Base-by-base conservation (phyloP, 2,888 invertebrate species). In the Trichacis sp. region DNA sequence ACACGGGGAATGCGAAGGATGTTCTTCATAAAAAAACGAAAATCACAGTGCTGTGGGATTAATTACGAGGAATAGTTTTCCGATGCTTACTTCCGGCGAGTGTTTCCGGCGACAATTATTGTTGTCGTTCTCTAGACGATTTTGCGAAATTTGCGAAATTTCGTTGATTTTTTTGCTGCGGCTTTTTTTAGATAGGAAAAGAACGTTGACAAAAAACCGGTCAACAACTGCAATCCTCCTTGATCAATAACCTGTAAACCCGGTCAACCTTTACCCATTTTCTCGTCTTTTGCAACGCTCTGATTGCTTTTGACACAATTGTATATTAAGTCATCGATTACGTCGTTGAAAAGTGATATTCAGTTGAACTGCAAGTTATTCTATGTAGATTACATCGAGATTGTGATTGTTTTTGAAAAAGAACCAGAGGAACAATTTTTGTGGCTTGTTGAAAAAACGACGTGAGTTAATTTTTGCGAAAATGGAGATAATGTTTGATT, bases 201-300 rank as follows among this genome's bases (percentile, higher is more conserved):
- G 17, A 58, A 24, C 8, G 8, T 24, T 24, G 3, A 43, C 42
- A 53, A 51, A 50, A 38, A 65, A 62, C 66, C 55, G 58, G 62
- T 65, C 55, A 29, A 24, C 8, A 24, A 36, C 6, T 20, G 40
- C 38, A 30, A 50, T 17, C 45, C 3, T 30, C 8, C 6, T 58
- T 51, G 55, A 64, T 58, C 29, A 20, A 50, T 54, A 43, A 43
- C 17, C 18, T n/a, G 14, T 20, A 14, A 18, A 1, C 30, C 15
- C 14, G 52, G 49, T 29, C 68, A 73, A 73, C 78, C 78, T 79
- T 76, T 76, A 75, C 76, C 78, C 47, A 72, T 71, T 75, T 73
- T 65, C 65, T 57, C 56, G 45, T 29, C 59, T 63, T 50, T 61
- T 56, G 64, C 42, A 75, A 73, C 71, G 76, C 67, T 75, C 63